Base-by-base conservation (phyloP, 2,113 vertebrate species). In the Epinephelus fuscoguttatus region DNA sequence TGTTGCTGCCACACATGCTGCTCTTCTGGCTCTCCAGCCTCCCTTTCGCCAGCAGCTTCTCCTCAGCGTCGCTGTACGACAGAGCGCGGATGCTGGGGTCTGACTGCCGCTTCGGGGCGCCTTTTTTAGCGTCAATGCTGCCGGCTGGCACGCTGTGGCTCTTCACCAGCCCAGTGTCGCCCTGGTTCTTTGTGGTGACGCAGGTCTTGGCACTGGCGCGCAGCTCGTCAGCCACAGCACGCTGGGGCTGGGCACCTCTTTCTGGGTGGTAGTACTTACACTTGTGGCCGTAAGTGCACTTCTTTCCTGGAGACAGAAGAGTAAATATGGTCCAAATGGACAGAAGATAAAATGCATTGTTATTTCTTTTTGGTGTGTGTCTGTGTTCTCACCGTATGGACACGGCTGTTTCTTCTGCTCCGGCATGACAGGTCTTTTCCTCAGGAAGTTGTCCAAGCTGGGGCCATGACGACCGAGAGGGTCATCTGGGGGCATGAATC, bases 181-280 rank as follows among this genome's bases (percentile, higher is more conserved):
- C 96, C 23, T 96, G 94, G 78, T 95, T 94, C 93, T 98, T 99
- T 86, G 96, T 89, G 84, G 93, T 82, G 77, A 93, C 92, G 45
- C 96, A 97, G 66, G 93, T 98, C 93, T 97, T 97, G 84, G 98
- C 98, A 80, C 97, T 98, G 92, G 98, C 98, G 40, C 98, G 96
- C 80, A 99, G 97, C 91, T 99, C 98, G 42, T 99, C 98, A 0
- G 98, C 98, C 80, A 99, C 97, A 0, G 98, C 97, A 0, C 97
- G 95, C 94, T 99, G 98, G n/a, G 98, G 98, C 88, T 99, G 98
- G 37, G 96, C 97, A 57, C 98, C 97, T 93, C 98, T 94, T 81
- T 99, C 98, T 0, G 98, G 98, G 75, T 99, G 98, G 81, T 98
- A 99, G 76, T 98, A 99, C 88, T 99, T 99, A 94, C 98, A 99